Evolutionary conservation across 2,888 invertebrate species (phyloP).

Genomic region (Drosophila maculinotata): DNA sequence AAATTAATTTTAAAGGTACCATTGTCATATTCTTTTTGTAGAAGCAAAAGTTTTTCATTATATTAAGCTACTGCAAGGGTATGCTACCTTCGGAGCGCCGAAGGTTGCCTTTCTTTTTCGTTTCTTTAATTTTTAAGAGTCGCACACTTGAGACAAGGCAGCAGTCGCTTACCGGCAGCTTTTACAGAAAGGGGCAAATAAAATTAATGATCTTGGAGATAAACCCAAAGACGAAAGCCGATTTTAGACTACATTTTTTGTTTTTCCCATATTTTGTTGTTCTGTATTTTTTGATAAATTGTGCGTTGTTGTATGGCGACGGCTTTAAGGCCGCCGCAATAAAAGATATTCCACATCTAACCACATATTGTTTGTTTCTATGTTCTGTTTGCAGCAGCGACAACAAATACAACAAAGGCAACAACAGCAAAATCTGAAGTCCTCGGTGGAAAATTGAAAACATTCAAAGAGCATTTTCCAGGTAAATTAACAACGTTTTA

Average conservation of each 20-base stretch:
- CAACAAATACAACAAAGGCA: neutral
- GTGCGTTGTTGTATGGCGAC: constrained; percentile 22
- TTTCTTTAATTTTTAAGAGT: constrained; percentile 31
- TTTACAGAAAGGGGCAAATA: constrained; percentile 57
- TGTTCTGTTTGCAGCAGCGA: constrained; percentile 33
- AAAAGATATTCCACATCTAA: constrained; percentile 11
- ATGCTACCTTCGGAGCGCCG: no score
- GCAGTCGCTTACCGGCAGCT: constrained; percentile 21
- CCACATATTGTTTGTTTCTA: neutral
- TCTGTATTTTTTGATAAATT: constrained; percentile 23
- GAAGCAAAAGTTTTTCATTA: no score
- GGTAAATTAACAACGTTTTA: constrained; percentile 11
- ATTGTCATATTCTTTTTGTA: no score
- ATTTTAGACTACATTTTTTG: constrained; percentile 42
- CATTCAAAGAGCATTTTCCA: no score
- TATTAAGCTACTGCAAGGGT: no score
- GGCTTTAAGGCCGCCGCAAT: constrained; percentile 24
- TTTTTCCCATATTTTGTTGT: constrained; percentile 1
- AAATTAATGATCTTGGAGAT: constrained; percentile 67
- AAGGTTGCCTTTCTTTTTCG: no score
- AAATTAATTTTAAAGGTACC: no score
- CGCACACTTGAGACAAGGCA: constrained; percentile 47
- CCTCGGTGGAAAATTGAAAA: no score
- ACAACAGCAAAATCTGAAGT: constrained; percentile 8
- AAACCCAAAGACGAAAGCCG: constrained; percentile 49